Base-by-base conservation (phyloP, 1,140 invertebrate genomes). In the Drosophila melanica region DNA sequence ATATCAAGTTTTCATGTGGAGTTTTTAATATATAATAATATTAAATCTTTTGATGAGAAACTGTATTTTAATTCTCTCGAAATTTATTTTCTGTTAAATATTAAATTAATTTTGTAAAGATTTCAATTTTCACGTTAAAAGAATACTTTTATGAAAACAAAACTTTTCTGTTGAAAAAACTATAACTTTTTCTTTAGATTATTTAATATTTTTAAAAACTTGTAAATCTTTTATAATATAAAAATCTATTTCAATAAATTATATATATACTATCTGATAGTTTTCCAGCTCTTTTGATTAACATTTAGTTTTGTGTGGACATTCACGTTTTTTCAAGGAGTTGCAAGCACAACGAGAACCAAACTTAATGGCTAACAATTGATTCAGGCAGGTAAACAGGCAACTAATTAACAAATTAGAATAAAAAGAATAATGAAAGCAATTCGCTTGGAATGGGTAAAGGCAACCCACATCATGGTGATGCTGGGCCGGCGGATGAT, bases 401-500 rank as follows among this genome's bases (percentile, higher is more conserved):
- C 65, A 76, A 62, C 70, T 65, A 79, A 65, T 30, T 45, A 42
- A 54, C 37, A 20, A 37, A 65, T 27, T 10, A 35, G 9, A 35
- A 33, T 33, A 7, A 35, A 10, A 35, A 10, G 8, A 35, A 10
- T 1, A 2, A 3, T 10, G 8, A 27, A 7, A 27, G 2, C 6
- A 27, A 27, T 27, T 27, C 6, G 27, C 33, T 37, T 51, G 37
- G 47, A 50, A 27, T 35, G 64, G 20, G 35, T 20, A 42, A 66
- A 50, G 44, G 37, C 23, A 87, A 92, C 91, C 82, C 90, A 92
- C 84, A 87, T 92, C 91, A 92, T 91, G 62, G 89, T 92, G 75
- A 91, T 77, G 81, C 90, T 92, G 53, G 91, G 91, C 54, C 91
- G 84, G 42, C 91, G 81, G 64, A 92, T 90, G 16, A 89, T 84